A percentile compares a stretch with the other conserved stretches of the same genome.
phyloP scores from a whole-genome alignment of 2,113 vertebrate species.

The Tachuris rubrigastra region DNA sequence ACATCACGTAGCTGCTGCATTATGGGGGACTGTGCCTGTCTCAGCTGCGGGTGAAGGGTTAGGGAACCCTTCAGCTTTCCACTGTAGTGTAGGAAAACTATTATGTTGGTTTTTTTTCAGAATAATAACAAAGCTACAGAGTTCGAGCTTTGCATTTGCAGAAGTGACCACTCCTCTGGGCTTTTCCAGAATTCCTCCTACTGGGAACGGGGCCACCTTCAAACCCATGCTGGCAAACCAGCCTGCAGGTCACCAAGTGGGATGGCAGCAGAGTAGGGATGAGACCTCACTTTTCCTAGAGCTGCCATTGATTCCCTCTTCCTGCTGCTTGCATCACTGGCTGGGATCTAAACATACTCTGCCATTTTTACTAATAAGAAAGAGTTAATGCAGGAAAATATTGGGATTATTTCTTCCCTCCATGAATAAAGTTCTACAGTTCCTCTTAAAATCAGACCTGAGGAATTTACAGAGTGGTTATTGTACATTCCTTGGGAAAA shows the following conservation, averaged over 20 bases:
- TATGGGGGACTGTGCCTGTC: background rate
- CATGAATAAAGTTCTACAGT: conserved; percentile 11
- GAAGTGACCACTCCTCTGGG: background rate
- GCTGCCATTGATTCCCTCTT: background rate
- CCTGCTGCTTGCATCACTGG: background rate
- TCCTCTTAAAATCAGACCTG: conserved; percentile 52
- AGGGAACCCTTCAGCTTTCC: background rate
- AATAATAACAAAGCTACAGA: background rate
- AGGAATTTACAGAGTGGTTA: conserved; percentile 64
- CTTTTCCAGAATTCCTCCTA: background rate
- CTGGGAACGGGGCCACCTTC: background rate
- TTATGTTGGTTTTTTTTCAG: background rate
- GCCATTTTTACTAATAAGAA: background rate
- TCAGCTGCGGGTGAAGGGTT: background rate
- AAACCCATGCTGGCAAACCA: background rate
- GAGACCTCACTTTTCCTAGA: background rate
- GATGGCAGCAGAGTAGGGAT: background rate
- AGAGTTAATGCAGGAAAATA: conserved; percentile 6
- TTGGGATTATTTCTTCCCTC: conserved; percentile 32
- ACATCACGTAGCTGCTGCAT: fast-evolving
- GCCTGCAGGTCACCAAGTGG: background rate
- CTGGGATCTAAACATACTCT: background rate
- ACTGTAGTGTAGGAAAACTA: background rate
- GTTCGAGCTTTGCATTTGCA: background rate
- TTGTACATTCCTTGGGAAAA: conserved; percentile 31